Evolutionary conservation across 2,888 invertebrate genomes (phyloP), one percentile per base, ranked within the genome.

Genomic region (Ornithoptera alexandrae): DNA sequence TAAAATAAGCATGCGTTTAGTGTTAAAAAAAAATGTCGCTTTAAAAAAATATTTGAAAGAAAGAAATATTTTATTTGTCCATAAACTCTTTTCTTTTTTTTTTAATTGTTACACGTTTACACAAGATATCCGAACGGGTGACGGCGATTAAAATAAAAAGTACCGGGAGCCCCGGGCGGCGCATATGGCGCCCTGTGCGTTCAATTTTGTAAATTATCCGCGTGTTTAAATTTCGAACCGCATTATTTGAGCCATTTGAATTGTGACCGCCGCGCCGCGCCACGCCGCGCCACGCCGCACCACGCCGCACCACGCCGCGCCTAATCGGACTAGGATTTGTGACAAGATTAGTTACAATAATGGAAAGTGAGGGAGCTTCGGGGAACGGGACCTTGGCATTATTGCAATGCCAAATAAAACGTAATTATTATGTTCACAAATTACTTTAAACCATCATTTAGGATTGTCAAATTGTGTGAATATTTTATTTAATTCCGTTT

Each of bases 321-420:
- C 69, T 89, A 88, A 90, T 90, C 89, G 86, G 84, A 87, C 86
- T 87, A 84, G 82, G 85, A 84, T 87, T 88, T 85, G 86, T 86
- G 89, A 89, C 88, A 86, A 87, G 89, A 90, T 90, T 89, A 89
- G 86, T 88, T 85, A 87, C 85, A 82, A 87, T 84, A 86, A 84
- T 84, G 80, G 80, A 80, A 76, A 72, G 80, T 78, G 80, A 76
- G 84, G 84, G 85, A 81, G 39, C 39, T 8, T 78, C 76, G 80
- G 77, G 76, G 81, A 83, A 82, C 84, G 82, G 78, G 80, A 77
- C 73, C 71, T 77, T 85, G 85, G 86, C 88, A 83, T 84, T 72
- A 30, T 30, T 74, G 79, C 84, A 83, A 86, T 85, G 80, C 78
- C 78, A 77, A 79, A 77, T 79, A 80, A 84, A 85, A 83, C 81